phyloP scores from a whole-genome alignment of 2,797 vertebrate species.

The Pangasius krempfi region DNA sequence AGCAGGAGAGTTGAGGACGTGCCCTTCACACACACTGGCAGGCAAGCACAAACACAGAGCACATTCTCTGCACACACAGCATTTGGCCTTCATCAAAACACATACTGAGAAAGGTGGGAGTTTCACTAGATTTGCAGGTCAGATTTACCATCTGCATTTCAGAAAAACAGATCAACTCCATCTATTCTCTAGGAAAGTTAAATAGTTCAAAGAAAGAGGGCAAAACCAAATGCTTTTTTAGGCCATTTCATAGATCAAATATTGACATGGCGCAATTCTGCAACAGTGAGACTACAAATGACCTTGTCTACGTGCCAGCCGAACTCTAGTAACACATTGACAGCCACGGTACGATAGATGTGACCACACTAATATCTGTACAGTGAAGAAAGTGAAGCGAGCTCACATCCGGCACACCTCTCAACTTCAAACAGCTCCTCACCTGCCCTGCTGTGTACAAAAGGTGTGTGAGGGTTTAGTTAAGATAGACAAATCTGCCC shows the following conservation, averaged over 20 bases:
- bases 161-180: constrained; percentile 8
- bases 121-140: not conserved
- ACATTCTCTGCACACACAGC: constrained; percentile 55
- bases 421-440: constrained; percentile 1
- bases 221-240: not conserved
- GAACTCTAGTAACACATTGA: not conserved
- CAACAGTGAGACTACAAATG: not conserved
- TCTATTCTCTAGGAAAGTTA: not conserved
- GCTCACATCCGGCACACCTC: not conserved
- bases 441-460: constrained; percentile 21
- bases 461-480: constrained; percentile 36
- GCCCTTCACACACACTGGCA: constrained; percentile 35
- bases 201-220: not conserved
- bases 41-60: constrained; percentile 45
- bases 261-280: constrained; percentile 13
- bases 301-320: not conserved
- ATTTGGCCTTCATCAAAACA: constrained; percentile 31
- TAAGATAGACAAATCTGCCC: constrained; percentile 30
- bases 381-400: not conserved
- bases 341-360: not conserved
- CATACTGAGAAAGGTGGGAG: constrained; percentile 6
- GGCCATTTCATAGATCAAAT: not conserved
- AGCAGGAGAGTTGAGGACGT: not conserved
- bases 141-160: constrained; percentile 8
- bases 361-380: not conserved